phyloP scores from a whole-genome alignment of 2,888 invertebrate species.

The Patella pellucida region DNA sequence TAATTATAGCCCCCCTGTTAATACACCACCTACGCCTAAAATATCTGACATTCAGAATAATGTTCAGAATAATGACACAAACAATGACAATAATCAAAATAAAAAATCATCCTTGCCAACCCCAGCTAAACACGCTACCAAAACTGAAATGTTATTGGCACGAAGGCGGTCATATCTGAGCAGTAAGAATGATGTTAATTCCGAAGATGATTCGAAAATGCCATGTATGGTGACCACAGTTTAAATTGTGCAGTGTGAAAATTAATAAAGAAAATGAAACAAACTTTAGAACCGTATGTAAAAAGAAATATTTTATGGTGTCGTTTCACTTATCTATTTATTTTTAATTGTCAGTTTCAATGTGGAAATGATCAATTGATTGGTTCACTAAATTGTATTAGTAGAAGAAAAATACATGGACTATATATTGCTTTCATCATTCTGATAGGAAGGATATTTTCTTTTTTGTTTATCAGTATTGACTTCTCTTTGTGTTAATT shows the following conservation, averaged over 20 bases:
- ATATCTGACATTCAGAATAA: slow-evolving; percentile 2
- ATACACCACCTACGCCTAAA: slow-evolving; percentile 16
- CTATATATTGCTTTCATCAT: no score
- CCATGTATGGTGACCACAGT: slow-evolving; percentile 47
- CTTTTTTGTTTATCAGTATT: no score
- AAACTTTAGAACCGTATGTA: no score
- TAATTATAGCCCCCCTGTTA: slow-evolving; percentile 71
- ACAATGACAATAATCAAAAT: slow-evolving; percentile 9
- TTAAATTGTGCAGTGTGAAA: slow-evolving; percentile 17
- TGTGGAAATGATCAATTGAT: no score
- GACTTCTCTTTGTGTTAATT: no score
- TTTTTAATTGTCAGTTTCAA: no score
- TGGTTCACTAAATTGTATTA: no score
- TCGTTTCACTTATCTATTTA: no score
- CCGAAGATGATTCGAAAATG: slow-evolving; percentile 36
- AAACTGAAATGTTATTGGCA: slow-evolving; percentile 68
- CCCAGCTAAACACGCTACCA: slow-evolving; percentile 50
- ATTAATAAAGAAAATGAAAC: no score
- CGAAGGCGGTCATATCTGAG: slow-evolving; percentile 47
- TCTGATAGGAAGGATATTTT: no score
- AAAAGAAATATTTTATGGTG: no score
- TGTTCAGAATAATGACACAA: neutral
- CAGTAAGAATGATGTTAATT: slow-evolving; percentile 20
- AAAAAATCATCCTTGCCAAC: slow-evolving; percentile 18
- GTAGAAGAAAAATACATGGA: no score